Conservation (phyloP, 2,797 vertebrate species). For the Danio albolineatus region DNA sequence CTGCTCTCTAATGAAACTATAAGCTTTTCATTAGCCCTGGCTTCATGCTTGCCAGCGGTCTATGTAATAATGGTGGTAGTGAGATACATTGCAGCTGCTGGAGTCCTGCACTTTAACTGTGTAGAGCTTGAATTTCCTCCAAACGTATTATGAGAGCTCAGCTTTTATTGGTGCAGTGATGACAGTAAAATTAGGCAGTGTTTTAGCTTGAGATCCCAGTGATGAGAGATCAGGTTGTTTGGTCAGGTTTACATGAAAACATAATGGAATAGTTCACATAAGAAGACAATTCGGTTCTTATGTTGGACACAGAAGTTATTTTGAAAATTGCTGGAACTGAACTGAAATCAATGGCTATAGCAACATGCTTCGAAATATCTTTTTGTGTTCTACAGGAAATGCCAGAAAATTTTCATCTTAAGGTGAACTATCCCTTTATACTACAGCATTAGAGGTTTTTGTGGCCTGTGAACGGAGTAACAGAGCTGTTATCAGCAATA, state of each 20-base stretch:
- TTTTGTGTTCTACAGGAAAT: too few relatives aligned
- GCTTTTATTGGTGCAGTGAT: conserved; percentile 36
- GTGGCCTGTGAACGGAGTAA: conserved; percentile 36
- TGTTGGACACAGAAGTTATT: too few relatives aligned
- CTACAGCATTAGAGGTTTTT: conserved; percentile 15
- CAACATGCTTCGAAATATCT: too few relatives aligned
- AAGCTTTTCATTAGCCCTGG: conserved; percentile 45
- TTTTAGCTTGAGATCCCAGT: conserved; percentile 21
- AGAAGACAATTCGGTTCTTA: too few relatives aligned
- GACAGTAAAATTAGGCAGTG: conserved; percentile 37
- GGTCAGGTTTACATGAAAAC: conserved; percentile 1
- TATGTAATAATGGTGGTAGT: conserved; percentile 31
- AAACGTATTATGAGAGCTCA: conserved; percentile 23
- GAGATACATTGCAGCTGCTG: conserved; percentile 22
- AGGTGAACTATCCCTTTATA: neutral
- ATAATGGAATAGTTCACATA: too few relatives aligned
- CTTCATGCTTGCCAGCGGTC: conserved; percentile 32
- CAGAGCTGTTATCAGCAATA: conserved; percentile 35
- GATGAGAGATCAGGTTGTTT: conserved; percentile 31
- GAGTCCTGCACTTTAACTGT: conserved; percentile 22
- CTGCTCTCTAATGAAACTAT: conserved; percentile 37
- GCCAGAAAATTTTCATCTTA: too few relatives aligned
- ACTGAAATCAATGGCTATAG: too few relatives aligned
- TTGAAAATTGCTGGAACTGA: too few relatives aligned
- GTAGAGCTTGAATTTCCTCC: conserved; percentile 23